Evolutionary conservation across 2,113 vertebrate species (phyloP), one percentile per base, ranked within the genome.

Genomic region (Hemibagrus wyckioides): DNA sequence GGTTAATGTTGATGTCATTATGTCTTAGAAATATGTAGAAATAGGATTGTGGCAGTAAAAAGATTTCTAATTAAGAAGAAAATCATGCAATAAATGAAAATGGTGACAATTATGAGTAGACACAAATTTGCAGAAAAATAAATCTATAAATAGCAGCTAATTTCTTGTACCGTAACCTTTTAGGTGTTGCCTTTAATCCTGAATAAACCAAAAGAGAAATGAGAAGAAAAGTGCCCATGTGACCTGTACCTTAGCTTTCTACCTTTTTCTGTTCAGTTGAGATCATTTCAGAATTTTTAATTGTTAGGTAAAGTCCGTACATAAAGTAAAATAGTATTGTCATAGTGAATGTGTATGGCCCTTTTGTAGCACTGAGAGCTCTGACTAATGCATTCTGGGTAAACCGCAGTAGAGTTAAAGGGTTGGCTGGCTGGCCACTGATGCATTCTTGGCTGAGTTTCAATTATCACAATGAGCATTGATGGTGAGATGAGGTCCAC

Each of bases 1-100:
- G 54, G 80, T 75, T 87, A 85, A 61, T 84, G 69, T 65, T 83
- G 57, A 44, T 84, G 85, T 86, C 76, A 80, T 54, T 69, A 81
- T 36, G 33, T 80, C 59, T 80, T 80, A 61, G 56, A 82, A 61
- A 61, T 36, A 79, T 65, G 25, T 54, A 54, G 85, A 80, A 80
- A 80, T 41, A 39, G 61, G 52, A 88, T 71, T 85, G 77, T 86
- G 39, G 61, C 76, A 8, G 33, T 61, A 82, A 82, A 82, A 50
- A 71, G 69, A 86, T 50, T 65, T 80, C 77, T 56, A 50, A 39
- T 84, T 44, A 61, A 7, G 4, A n/a, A 30, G 71, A 76, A 59
- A 39, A 56, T 33, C 21, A 63, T 82, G 83, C 83, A 87, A 85
- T 87, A 85, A 87, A 83, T 50, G n/a, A 79, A 59, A 4, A 30